Base-by-base conservation (phyloP, 30 jellyfish, hydroid and myxozoan genomes). In the Rhopilema esculentum region DNA sequence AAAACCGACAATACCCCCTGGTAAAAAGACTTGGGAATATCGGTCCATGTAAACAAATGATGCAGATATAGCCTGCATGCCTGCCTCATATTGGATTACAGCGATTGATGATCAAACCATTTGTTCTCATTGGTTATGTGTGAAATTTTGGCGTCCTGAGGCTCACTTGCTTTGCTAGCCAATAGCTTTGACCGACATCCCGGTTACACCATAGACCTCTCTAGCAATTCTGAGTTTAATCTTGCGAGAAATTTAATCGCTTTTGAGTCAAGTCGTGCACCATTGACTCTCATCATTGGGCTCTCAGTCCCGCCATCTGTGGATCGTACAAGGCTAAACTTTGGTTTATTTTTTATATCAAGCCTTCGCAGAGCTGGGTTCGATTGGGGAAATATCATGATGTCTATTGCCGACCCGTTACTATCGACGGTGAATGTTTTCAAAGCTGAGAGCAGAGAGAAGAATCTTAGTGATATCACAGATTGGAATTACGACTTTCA, bases 401-500 rank as follows among this genome's bases (percentile, higher is more conserved):
- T 91, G 92, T 91, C 97, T 27, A 72, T 91, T n/a, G 95, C 89
- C 21, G 97, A 91, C 86, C 97, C 97, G 17, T 71, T 91, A 21
- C 91, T 91, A 22, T 91, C 93, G 29, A 91, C 92, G 52, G 92
- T 77, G 40, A 79, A 67, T 62, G 88, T 82, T 83, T 83, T 83
- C 19, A 91, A 91, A 69, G 24, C 89, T 51, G 97, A 91, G 33
- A 68, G 27, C 61, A 77, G 94, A 19, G 89, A 89, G 91, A 83
- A 65, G 83, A 66, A 88, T 15, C 62, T 91, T n/a, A 72, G 69
- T 33, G 97, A 91, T 53, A 74, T 79, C 88, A 69, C 97, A 79
- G 99, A 95, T 49, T 81, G 95, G 97, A 87, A 93, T 48, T 89
- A 89, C 51, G 99, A 95, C 51, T 90, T 95, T 77, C 99, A 95